phyloP scores from a whole-genome alignment of 2,113 vertebrate genomes.

The Scytalopus superciliaris region DNA sequence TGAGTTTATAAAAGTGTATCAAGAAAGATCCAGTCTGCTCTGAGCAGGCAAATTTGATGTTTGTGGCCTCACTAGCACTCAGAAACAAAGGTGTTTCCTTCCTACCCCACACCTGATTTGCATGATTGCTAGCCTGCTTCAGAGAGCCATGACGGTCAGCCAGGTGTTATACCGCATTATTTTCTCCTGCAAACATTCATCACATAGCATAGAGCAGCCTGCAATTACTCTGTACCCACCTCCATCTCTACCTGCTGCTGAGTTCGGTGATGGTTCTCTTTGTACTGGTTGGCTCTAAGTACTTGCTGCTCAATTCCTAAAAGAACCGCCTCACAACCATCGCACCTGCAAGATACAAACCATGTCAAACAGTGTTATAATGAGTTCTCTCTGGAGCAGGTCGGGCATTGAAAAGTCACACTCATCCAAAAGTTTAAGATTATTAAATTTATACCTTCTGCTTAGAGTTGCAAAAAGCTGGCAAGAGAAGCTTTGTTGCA shows the following conservation, averaged over 20 bases:
- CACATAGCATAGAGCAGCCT: not conserved
- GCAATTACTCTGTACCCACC: slow-evolving; percentile 60
- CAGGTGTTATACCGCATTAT: not conserved
- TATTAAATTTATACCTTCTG: not conserved
- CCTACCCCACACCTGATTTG: not conserved
- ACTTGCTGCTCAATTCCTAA: slow-evolving; percentile 84
- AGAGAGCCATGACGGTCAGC: not conserved
- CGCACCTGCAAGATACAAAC: slow-evolving; percentile 74
- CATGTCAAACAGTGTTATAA: not conserved
- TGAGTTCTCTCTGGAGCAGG: not conserved
- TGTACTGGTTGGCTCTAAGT: slow-evolving; percentile 80
- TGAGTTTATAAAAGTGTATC: not conserved
- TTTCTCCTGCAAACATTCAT: not conserved
- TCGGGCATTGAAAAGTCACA: not conserved
- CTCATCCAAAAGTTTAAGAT: not conserved
- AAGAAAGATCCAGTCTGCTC: not conserved
- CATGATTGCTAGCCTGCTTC: not conserved
- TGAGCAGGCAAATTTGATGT: not conserved
- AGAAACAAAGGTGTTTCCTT: not conserved
- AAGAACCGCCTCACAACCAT: slow-evolving; percentile 80
- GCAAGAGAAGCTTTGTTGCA: not conserved
- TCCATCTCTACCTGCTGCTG: slow-evolving; percentile 83
- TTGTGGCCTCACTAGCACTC: not conserved
- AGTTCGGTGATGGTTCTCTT: slow-evolving; percentile 78
- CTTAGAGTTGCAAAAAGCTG: not conserved